A percentile compares a stretch with the other conserved stretches of the same genome.
phyloP scores from a whole-genome alignment of 2,888 invertebrate species.

The Plemyria rubiginata region DNA sequence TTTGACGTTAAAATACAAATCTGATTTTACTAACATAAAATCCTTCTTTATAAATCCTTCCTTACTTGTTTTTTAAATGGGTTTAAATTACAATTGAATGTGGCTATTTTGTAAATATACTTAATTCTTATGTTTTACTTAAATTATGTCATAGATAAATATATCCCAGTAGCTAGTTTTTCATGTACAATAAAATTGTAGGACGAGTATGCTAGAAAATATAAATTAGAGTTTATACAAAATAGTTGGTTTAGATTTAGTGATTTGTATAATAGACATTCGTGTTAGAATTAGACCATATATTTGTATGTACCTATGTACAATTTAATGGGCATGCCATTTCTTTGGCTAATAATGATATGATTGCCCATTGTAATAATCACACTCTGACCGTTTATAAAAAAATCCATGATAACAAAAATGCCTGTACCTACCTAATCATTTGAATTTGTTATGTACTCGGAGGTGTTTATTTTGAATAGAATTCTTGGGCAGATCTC shows the following conservation, averaged over 20 bases:
- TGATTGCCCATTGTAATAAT: slow-evolving; percentile 15
- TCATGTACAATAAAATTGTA: slow-evolving; percentile 84
- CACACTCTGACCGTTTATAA: slow-evolving; percentile 18
- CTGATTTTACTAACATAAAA: too few relatives aligned
- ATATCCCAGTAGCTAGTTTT: slow-evolving; percentile 80
- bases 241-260: slow-evolving; percentile 75
- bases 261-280: slow-evolving; percentile 74
- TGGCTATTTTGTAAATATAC: slow-evolving; percentile 84
- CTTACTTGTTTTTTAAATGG: slow-evolving; percentile 56
- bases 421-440: slow-evolving; percentile 2
- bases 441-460: not conserved
- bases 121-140: slow-evolving; percentile 66
- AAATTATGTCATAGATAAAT: slow-evolving; percentile 80
- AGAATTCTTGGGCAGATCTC: slow-evolving; percentile 27
- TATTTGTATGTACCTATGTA: slow-evolving; percentile 68
- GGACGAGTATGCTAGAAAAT: slow-evolving; percentile 75
- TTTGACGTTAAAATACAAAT: slow-evolving; percentile 30
- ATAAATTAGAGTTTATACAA: slow-evolving; percentile 84
- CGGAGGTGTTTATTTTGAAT: slow-evolving; percentile 16
- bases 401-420: slow-evolving; percentile 3
- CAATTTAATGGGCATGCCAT: slow-evolving; percentile 57
- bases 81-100: slow-evolving; percentile 65
- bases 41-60: too few relatives aligned
- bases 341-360: slow-evolving; percentile 17
- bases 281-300: slow-evolving; percentile 68